Conservation (phyloP, 2,888 invertebrate species). For the Machimus rusticus region DNA sequence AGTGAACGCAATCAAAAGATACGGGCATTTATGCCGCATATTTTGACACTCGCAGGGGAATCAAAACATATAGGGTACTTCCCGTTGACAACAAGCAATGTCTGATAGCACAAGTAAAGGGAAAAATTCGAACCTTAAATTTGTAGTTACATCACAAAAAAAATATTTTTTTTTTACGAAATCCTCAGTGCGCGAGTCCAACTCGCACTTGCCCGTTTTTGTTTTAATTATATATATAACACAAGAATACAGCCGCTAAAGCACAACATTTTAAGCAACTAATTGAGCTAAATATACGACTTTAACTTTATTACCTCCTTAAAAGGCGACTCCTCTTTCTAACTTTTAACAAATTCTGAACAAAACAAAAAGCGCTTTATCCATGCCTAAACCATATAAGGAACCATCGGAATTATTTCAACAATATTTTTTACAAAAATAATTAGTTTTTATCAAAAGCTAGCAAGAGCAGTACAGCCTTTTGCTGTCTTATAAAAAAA, state of each 20-base stretch:
- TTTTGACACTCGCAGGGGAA: too few species aligned
- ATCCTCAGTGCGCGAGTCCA: too few species aligned
- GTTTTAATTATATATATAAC: too few species aligned
- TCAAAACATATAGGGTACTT: too few species aligned
- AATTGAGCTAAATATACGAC: background rate
- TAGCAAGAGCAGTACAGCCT: background rate
- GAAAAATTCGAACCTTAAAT: too few species aligned
- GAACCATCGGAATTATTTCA: background rate
- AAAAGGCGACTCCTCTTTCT: background rate
- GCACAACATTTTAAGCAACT: background rate
- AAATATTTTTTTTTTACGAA: too few species aligned
- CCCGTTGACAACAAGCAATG: too few species aligned
- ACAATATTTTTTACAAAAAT: background rate
- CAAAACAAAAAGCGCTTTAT: background rate
- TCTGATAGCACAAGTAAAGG: too few species aligned
- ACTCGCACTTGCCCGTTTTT: too few species aligned
- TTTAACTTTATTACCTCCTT: background rate
- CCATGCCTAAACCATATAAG: background rate
- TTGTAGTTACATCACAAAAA: too few species aligned
- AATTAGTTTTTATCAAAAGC: background rate
- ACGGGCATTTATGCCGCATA: too few species aligned
- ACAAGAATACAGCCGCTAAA: background rate
- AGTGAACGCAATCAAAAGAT: too few species aligned
- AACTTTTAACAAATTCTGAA: background rate
- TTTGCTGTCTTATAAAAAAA: background rate